Evolutionary conservation across 1,140 invertebrate species (phyloP).

Genomic region (Campoletis sonorensis): DNA sequence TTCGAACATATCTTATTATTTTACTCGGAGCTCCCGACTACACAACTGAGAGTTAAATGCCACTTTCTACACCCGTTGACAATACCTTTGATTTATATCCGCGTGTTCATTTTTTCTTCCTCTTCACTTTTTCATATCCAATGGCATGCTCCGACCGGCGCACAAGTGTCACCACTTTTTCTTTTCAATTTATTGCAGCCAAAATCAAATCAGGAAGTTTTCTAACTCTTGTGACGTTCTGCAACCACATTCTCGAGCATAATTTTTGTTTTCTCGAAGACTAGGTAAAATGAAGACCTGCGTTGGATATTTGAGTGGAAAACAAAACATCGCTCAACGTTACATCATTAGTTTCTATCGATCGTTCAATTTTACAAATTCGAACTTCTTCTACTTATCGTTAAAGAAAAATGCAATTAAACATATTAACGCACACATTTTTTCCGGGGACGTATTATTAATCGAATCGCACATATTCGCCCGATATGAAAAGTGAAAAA

Average conservation of each 20-base stretch:
- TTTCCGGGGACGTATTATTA: too few relatives aligned
- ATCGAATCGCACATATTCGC: too few relatives aligned
- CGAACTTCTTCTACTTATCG: too few relatives aligned
- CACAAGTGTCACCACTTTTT: constrained; percentile 65
- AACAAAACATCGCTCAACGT: too few relatives aligned
- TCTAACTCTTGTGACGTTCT: not conserved
- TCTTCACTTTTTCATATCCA: constrained; percentile 38
- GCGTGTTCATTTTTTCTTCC: constrained; percentile 37
- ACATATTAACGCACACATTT: too few relatives aligned
- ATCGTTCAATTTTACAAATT: too few relatives aligned
- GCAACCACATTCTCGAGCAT: constrained; percentile 22
- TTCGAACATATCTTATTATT: not conserved
- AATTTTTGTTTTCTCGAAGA: constrained; percentile 25
- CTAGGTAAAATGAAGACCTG: too few relatives aligned
- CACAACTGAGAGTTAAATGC: constrained; percentile 48
- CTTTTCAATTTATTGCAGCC: constrained; percentile 52
- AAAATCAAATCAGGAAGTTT: not conserved
- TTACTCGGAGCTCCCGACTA: not conserved
- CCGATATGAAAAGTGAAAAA: too few relatives aligned
- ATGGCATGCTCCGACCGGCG: constrained; percentile 64
- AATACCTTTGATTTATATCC: constrained; percentile 72
- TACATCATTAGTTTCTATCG: too few relatives aligned
- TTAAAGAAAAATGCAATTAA: too few relatives aligned
- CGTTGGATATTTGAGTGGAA: too few relatives aligned
- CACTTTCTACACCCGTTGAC: constrained; percentile 61